Base-by-base conservation (phyloP, 2,113 vertebrate species). In the Anas platyrhynchos region DNA sequence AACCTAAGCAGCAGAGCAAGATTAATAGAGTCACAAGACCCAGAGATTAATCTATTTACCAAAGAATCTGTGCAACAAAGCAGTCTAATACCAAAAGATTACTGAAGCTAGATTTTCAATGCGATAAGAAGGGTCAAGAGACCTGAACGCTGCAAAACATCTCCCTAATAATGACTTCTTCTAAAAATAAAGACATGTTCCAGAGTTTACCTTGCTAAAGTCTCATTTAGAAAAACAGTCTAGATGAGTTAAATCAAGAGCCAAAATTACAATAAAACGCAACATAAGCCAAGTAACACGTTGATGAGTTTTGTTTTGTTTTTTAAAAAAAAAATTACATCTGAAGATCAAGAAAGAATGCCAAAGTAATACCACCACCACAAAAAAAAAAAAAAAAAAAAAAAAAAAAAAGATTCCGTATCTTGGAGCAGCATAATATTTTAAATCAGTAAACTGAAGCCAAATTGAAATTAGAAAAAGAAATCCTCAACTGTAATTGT, bases 1-100 rank as follows among this genome's bases (percentile, higher is more conserved):
- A 97, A 91, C 55, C 62, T 68, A 94, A 97, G 91, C 87, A 84
- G 92, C 69, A 90, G 74, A 85, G 91, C 18, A 97, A 91, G 94
- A 96, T 96, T 97, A 96, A 96, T 94, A 89, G 68, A 96, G 88
- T 96, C 95, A 97, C 88, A 97, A 96, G 95, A 94, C 84, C 54
- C 34, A 80, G 75, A 91, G 95, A 96, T 96, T 97, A 97, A 96
- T 95, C 82, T 95, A 84, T 96, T 96, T 96, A 96, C 88, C 63
- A 95, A 83, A 91, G 84, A 95, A 88, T 72, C 84, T 14, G 8
- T 94, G 79, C 54, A 94, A 91, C 87, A 94, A 97, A 96, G 81
- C 59, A 92, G 80, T 79, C 94, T 95, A 97, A 92, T 89, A 90
- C 94, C 59, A 86, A 75, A 74, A 96, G 93, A 93, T 91, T 96